Conservation (phyloP, 2,888 invertebrate species). For the Pemphredon lugubris region DNA sequence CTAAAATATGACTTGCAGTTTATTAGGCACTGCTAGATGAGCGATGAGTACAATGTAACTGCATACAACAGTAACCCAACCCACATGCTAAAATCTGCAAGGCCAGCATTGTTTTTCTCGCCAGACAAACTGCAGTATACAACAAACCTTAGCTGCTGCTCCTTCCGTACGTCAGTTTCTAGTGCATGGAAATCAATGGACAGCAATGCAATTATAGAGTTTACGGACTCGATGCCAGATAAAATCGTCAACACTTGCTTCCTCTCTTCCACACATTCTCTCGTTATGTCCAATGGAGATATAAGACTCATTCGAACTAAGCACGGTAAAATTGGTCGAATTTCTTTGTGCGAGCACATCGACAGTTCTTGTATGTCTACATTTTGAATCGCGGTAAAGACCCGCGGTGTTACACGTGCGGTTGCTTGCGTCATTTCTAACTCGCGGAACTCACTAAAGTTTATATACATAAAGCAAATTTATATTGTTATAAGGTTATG, state of each 20-base stretch:
- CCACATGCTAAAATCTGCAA: no score
- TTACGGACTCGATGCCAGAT: slow-evolving; percentile 95
- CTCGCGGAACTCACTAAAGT: no score
- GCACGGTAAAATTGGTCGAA: slow-evolving; percentile 95
- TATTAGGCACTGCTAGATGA: no score
- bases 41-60: no score
- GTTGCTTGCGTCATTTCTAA: slow-evolving; percentile 56
- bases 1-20: no score
- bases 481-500: no score
- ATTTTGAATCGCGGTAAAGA: slow-evolving; percentile 91
- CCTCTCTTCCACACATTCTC: slow-evolving; percentile 90
- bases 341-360: slow-evolving; percentile 88
- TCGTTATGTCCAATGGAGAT: slow-evolving; percentile 92
- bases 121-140: no score
- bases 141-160: slow-evolving; percentile 93
- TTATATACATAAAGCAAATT: no score
- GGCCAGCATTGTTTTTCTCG: no score
- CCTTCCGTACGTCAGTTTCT: slow-evolving; percentile 95
- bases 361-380: slow-evolving; percentile 89
- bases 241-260: slow-evolving; percentile 94
- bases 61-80: no score
- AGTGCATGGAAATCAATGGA: slow-evolving; percentile 97
- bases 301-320: slow-evolving; percentile 96
- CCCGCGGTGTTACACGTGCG: slow-evolving; percentile 85
- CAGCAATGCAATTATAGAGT: slow-evolving; percentile 94